Conservation (phyloP, 2,797 vertebrate species). For the Girardinus metallicus region DNA sequence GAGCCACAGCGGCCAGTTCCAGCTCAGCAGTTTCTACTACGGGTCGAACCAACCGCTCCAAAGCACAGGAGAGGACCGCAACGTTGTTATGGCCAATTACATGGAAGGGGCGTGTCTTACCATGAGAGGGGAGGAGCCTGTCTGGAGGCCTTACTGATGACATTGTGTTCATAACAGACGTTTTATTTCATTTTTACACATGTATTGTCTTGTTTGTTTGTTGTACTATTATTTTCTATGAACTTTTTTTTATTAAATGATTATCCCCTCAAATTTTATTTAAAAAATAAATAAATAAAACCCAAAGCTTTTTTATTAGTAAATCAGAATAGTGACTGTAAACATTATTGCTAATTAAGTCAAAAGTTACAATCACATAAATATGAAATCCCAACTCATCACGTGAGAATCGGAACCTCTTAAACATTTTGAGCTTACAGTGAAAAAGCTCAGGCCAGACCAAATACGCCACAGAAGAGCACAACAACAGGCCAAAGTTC, state of each 20-base stretch:
- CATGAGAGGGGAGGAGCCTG: constrained; percentile 70
- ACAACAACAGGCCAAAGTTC: background rate
- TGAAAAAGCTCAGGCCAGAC: background rate
- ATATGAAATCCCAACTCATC: background rate
- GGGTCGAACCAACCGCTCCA: constrained; percentile 59
- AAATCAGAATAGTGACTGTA: too few species aligned
- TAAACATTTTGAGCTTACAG: background rate
- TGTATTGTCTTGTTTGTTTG: background rate
- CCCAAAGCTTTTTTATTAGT: background rate
- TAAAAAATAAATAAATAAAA: background rate
- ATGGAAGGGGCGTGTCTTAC: constrained; percentile 66
- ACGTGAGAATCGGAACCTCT: background rate
- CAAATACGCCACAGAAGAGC: background rate
- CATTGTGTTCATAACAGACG: background rate
- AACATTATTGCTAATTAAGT: background rate
- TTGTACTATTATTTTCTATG: background rate
- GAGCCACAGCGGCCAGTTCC: constrained; percentile 58
- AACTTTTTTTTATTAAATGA: background rate
- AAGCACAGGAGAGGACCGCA: constrained; percentile 59
- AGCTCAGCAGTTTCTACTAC: constrained; percentile 49
- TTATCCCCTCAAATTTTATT: background rate
- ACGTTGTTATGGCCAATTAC: constrained; percentile 45
- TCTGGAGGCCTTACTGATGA: constrained; percentile 71
- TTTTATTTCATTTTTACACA: background rate
- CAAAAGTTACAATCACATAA: background rate